Evolutionary conservation across 2,113 vertebrate species (phyloP).

Genomic region (Grantiella picta): DNA sequence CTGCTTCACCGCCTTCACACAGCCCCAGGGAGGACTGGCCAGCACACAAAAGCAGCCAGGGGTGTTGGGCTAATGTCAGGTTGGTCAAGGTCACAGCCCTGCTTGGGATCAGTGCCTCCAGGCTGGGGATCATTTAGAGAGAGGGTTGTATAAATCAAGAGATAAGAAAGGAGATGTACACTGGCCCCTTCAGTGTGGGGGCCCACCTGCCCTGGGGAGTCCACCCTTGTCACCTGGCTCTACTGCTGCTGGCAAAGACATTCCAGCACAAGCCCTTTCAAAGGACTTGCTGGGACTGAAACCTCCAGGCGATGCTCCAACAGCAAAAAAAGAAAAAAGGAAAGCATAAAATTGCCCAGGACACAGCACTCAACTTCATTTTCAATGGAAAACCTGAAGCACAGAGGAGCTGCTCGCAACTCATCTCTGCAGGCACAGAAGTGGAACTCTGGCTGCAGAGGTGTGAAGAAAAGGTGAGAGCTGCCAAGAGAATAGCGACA

Average conservation of each 20-base stretch:
- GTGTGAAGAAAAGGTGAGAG: not conserved
- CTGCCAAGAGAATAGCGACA: not conserved
- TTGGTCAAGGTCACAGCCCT: not conserved
- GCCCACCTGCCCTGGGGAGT: not conserved
- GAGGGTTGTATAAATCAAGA: not conserved
- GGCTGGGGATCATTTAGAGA: not conserved
- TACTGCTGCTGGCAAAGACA: not conserved
- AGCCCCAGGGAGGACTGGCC: not conserved
- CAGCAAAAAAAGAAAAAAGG: not conserved
- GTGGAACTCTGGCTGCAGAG: not conserved
- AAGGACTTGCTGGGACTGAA: not conserved
- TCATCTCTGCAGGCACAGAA: not conserved
- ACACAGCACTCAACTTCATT: not conserved
- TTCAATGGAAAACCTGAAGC: not conserved
- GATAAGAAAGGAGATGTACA: not conserved
- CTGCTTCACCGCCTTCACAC: not conserved
- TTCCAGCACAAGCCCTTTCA: not conserved
- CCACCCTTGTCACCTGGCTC: not conserved
- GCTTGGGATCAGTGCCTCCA: not conserved
- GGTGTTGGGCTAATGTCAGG: not conserved
- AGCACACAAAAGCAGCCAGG: not conserved
- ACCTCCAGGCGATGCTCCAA: not conserved
- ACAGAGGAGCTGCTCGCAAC: not conserved
- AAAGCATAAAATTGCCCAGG: not conserved
- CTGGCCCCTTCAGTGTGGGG: not conserved